Conservation (phyloP, 2,797 vertebrate species). For the Peromyscus melanophrys region DNA sequence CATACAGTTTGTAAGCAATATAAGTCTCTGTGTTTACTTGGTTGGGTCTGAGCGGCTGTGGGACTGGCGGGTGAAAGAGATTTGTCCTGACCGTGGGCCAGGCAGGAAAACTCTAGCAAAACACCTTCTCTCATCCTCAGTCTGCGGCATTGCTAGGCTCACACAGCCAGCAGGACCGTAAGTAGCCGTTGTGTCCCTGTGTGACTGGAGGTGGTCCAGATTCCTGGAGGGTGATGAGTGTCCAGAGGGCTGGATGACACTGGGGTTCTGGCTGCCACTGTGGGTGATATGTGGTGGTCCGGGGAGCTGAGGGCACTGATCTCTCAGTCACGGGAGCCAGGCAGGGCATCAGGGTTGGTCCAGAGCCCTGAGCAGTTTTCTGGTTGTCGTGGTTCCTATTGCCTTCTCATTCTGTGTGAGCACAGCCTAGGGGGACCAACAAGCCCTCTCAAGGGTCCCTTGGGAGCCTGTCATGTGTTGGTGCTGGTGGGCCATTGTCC, state of each 20-base stretch:
- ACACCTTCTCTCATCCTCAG: not conserved
- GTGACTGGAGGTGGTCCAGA: not conserved
- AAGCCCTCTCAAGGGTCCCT: not conserved
- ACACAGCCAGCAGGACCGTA: not conserved
- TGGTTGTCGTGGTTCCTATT: not conserved
- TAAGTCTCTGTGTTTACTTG: too few relatives aligned
- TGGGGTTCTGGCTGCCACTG: not conserved
- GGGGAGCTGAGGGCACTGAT: not conserved
- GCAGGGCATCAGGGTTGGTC: not conserved
- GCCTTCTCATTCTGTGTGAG: too few relatives aligned
- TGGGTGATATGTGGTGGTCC: not conserved
- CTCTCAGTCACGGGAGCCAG: not conserved
- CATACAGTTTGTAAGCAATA: too few relatives aligned
- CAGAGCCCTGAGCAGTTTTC: not conserved
- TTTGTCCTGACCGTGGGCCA: too few relatives aligned
- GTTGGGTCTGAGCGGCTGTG: too few relatives aligned
- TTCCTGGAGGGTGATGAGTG: too few relatives aligned
- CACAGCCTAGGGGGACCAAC: not conserved
- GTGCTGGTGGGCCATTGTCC: not conserved
- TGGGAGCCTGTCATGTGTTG: too few relatives aligned
- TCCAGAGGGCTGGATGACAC: too few relatives aligned
- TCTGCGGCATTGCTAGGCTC: not conserved
- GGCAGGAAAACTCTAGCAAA: too few relatives aligned
- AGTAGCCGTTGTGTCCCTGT: not conserved
- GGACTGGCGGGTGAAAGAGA: too few relatives aligned